Evolutionary conservation across 2,113 vertebrate genomes (phyloP).

Genomic region (Madoqua kirkii): DNA sequence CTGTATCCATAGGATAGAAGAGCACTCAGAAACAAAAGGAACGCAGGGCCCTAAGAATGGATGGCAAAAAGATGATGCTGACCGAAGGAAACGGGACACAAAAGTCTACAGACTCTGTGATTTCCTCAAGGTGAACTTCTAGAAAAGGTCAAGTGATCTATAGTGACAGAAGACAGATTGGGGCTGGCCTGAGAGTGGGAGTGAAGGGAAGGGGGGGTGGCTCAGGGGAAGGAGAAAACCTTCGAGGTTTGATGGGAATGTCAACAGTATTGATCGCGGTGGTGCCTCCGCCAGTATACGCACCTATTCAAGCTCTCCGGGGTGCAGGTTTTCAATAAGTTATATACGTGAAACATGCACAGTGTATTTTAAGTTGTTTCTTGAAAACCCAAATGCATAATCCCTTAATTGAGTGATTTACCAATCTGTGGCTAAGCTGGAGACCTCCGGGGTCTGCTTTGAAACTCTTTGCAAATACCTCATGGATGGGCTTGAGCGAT

Average conservation of each 20-base stretch:
- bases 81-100: background rate
- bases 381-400: background rate
- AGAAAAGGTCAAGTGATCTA: background rate
- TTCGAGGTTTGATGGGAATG: background rate
- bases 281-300: rapidly evolving
- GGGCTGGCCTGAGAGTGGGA: background rate
- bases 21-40: background rate
- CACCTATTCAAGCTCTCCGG: background rate
- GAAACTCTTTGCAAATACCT: background rate
- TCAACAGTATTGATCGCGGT: rapidly evolving
- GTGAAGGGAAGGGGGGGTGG: background rate
- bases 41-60: rapidly evolving
- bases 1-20: rapidly evolving
- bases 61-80: rapidly evolving
- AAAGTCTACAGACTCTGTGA: rapidly evolving
- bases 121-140: background rate
- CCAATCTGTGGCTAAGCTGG: background rate
- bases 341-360: background rate
- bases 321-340: background rate
- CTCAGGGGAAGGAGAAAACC: background rate
- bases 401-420: background rate
- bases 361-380: background rate
- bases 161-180: background rate
- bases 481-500: rapidly evolving
- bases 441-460: background rate